phyloP scores from a whole-genome alignment of 2,888 invertebrate genomes.

The Macrophya alboannulata region DNA sequence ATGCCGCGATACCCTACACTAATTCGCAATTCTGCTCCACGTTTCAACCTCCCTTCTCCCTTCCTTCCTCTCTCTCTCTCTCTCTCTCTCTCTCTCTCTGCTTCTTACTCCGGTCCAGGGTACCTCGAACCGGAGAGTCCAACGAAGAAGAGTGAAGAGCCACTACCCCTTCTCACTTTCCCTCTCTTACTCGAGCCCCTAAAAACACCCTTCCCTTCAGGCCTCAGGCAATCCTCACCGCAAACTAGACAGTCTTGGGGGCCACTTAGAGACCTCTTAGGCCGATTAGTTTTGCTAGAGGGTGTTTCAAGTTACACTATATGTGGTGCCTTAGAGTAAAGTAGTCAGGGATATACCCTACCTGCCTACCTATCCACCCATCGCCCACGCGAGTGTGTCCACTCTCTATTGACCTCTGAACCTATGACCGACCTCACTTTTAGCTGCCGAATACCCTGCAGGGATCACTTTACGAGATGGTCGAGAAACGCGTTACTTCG shows the following conservation, averaged over 20 bases:
- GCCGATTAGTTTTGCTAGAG: slow-evolving; percentile 75
- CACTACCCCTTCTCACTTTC: slow-evolving; percentile 24
- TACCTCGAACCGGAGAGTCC: not conserved
- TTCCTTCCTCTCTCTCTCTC: not conserved
- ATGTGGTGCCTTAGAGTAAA: not conserved
- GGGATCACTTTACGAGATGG: slow-evolving; percentile 5
- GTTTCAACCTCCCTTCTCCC: slow-evolving; percentile 33
- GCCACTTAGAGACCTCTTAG: slow-evolving; percentile 75
- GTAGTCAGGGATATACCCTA: slow-evolving; percentile 12
- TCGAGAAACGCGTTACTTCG: not conserved
- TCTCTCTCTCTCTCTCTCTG: not conserved
- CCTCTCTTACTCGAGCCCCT: not conserved
- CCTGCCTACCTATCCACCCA: not conserved
- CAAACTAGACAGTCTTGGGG: slow-evolving; percentile 53
- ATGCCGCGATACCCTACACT: slow-evolving; percentile 43
- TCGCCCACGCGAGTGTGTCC: slow-evolving; percentile 14
- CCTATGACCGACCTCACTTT: slow-evolving; percentile 31
- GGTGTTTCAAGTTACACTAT: slow-evolving; percentile 57
- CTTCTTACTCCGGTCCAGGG: not conserved
- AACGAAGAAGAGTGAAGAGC: slow-evolving; percentile 31
- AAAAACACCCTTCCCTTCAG: not conserved
- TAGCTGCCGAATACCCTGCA: not conserved
- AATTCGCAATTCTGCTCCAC: slow-evolving; percentile 52
- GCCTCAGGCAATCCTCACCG: slow-evolving; percentile 35
- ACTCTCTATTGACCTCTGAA: slow-evolving; percentile 50